phyloP scores from a whole-genome alignment of 1,140 invertebrate species.

The Phymastichus coffea region DNA sequence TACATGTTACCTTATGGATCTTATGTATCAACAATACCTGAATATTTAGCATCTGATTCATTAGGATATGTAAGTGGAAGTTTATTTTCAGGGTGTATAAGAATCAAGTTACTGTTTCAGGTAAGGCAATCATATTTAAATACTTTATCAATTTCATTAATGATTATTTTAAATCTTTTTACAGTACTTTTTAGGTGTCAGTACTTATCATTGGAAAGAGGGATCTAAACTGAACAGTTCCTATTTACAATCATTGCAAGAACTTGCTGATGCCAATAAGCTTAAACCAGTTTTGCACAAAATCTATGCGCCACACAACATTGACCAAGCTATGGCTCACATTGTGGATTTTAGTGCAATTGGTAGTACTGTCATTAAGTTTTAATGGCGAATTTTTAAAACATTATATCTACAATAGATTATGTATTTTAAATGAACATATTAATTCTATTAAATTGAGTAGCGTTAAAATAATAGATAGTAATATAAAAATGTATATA shows the following conservation, averaged over 20 bases:
- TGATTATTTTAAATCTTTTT: constrained; percentile 25
- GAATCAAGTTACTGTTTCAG: constrained; percentile 51
- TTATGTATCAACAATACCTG: constrained; percentile 56
- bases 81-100: constrained; percentile 54
- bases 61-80: constrained; percentile 58
- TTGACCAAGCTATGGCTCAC: constrained; percentile 69
- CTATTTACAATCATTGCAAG: constrained; percentile 56
- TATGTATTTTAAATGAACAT: constrained; percentile 6
- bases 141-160: constrained; percentile 4
- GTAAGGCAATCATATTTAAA: constrained; percentile 32
- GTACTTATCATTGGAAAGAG: constrained; percentile 49
- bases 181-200: constrained; percentile 50
- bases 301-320: constrained; percentile 68
- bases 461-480: too few species aligned
- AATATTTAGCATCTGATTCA: constrained; percentile 58
- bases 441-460: too few species aligned
- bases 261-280: constrained; percentile 59
- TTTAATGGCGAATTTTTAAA: constrained; percentile 55
- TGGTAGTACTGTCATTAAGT: constrained; percentile 74
- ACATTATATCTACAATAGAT: background rate
- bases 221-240: constrained; percentile 53
- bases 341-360: constrained; percentile 66
- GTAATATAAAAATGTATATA: too few species aligned
- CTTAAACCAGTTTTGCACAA: constrained; percentile 64
- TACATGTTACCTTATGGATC: constrained; percentile 53